These are phyloP conservation scores for Cyclophora punctaria DNA, from an alignment of 2,888 invertebrate genomes.

Conservation along the genomic window DNA sequence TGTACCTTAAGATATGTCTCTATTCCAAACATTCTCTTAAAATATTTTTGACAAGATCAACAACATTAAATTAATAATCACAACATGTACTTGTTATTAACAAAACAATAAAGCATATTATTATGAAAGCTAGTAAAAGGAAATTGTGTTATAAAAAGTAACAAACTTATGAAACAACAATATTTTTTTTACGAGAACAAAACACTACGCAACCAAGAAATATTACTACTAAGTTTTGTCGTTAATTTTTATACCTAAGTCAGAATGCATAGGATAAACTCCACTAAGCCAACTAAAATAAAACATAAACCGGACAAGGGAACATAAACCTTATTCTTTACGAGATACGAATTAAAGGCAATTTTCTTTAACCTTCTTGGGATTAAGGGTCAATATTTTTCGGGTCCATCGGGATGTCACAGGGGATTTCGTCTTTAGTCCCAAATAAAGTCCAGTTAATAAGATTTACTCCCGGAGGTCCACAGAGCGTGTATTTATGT, in stretches of 20 bases:
- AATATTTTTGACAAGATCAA: too few relatives aligned
- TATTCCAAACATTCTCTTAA: too few relatives aligned
- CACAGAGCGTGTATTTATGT: too few relatives aligned
- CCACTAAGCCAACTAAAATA: not conserved
- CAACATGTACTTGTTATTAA: too few relatives aligned
- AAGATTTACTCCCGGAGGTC: not conserved
- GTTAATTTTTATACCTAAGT: constrained; percentile 5
- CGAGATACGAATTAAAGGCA: not conserved
- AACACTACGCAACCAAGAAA: too few relatives aligned
- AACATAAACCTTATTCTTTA: not conserved
- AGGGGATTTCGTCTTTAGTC: constrained; percentile 22
- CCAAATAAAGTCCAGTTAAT: constrained; percentile 20
- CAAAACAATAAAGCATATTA: too few relatives aligned
- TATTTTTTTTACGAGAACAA: too few relatives aligned
- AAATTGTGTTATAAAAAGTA: too few relatives aligned
- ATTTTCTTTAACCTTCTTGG: not conserved
- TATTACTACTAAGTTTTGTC: constrained; percentile 2
- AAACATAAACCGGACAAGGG: not conserved
- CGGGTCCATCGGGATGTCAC: constrained; percentile 11
- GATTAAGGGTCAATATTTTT: constrained; percentile 19
- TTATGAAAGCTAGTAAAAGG: too few relatives aligned
- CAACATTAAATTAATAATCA: too few relatives aligned
- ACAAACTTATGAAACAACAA: too few relatives aligned
- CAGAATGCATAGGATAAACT: constrained; percentile 1
- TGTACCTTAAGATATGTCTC: too few relatives aligned